Conservation (phyloP, 2,888 invertebrate species). For the Clitarchus hookeri region DNA sequence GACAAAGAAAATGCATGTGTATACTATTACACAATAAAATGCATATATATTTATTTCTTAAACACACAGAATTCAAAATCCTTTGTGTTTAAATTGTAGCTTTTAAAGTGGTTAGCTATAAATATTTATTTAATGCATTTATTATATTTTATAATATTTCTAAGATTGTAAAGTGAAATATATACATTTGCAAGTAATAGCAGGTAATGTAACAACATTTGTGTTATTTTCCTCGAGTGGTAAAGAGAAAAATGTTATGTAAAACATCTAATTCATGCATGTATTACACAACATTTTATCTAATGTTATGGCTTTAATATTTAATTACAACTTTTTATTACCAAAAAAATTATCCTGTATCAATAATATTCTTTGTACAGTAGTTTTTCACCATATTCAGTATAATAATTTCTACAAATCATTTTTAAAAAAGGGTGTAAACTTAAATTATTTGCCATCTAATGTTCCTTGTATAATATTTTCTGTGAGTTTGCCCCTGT, state of each 20-base stretch:
- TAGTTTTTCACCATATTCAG: background rate
- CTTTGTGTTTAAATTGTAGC: background rate
- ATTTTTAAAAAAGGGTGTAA: background rate
- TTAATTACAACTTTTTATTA: background rate
- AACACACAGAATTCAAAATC: background rate
- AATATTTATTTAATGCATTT: background rate
- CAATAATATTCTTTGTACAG: background rate
- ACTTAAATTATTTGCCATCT: background rate
- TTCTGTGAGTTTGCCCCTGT: background rate
- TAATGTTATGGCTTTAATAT: background rate
- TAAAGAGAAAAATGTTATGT: background rate
- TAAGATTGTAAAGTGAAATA: background rate
- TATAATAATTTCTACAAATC: background rate
- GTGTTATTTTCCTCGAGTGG: background rate
- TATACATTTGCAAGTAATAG: background rate
- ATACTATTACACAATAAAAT: no score
- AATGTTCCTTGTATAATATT: background rate
- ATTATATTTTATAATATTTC: background rate
- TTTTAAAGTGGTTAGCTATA: background rate
- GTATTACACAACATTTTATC: background rate
- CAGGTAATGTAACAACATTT: background rate
- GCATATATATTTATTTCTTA: background rate
- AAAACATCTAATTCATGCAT: background rate
- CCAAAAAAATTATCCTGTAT: background rate
- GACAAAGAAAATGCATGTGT: no score